Evolutionary conservation across 2,888 invertebrate genomes (phyloP), one percentile per base, ranked within the genome.

Genomic region (Osmoderma eremita): DNA sequence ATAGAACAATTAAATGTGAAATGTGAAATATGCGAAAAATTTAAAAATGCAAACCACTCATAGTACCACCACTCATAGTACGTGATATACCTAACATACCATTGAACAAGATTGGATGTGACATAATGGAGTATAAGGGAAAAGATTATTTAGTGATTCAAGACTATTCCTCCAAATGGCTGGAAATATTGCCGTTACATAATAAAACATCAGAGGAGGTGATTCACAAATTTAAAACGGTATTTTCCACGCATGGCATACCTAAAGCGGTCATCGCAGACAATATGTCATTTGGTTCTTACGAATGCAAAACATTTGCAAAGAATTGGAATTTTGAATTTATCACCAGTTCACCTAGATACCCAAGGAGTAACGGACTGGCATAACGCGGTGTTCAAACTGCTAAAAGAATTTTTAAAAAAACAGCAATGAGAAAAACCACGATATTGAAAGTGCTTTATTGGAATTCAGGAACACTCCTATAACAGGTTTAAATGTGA

Each of bases 401-500:
- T 2, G 22, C 50, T 4, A 49, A 49, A n/a, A 20, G 2, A n/a
- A 20, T 49, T 20, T n/a, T n/a, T n/a, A 22, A 67, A 53, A 45
- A 71, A 71, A 63, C 41, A n/a, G 51, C 58, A 17, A 18, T 3
- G 41, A 68, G 10, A 53, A 18, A 50, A 53, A 65, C 10, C 8
- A 18, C 22, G 67, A 72, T 12, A 17, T 67, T 58, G 24, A 63
- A 1, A 41, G 15, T n/a, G 51, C 42, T 15, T 54, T 65, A 20
- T 36, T 72, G 13, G 61, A 69, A 49, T 69, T 67, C 36, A 48
- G 67, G 39, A 68, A 64, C 39, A 69, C 68, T 1, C 68, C 67
- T 15, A 54, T 70, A 12, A 42, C 38, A 13, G 17, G 42, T 15
- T 10, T 67, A 38, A 56, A 67, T 15, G 15, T 66, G 8, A 62